Percentiles rank a stretch among this genome's conserved stretches.
phyloP scores from a whole-genome alignment of 1,140 invertebrate genomes.

The Drosophila orosa region DNA sequence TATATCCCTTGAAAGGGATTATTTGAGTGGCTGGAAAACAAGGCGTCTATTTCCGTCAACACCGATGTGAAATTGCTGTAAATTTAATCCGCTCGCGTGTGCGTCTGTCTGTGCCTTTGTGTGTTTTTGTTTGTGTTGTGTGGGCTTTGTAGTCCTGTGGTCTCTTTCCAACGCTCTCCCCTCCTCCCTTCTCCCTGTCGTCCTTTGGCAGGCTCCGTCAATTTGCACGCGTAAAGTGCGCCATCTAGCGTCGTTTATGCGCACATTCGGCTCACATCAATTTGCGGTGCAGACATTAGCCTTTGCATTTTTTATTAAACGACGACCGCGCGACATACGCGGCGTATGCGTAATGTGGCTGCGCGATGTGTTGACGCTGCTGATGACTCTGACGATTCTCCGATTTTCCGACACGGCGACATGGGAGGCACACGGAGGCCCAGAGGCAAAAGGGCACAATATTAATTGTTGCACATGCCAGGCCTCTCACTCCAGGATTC shows the following conservation, averaged over 20 bases:
- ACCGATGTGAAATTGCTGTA: conserved; percentile 62
- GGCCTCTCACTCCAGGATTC: not conserved
- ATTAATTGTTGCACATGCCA: conserved; percentile 69
- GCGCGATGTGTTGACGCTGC: conserved; percentile 32
- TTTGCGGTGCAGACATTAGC: conserved; percentile 78
- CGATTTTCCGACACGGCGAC: conserved; percentile 9
- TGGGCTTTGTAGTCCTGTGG: conserved; percentile 9
- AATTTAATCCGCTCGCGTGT: conserved; percentile 65
- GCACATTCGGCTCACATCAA: conserved; percentile 76
- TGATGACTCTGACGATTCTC: conserved; percentile 28
- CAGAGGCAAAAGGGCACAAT: conserved; percentile 28
- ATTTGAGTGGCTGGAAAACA: conserved; percentile 31
- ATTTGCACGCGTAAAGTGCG: conserved; percentile 77
- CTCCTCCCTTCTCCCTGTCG: conserved; percentile 11
- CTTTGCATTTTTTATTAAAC: conserved; percentile 77
- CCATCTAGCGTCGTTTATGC: conserved; percentile 78
- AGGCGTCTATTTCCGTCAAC: conserved; percentile 62
- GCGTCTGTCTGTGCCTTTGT: conserved; percentile 7
- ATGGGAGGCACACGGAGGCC: not conserved
- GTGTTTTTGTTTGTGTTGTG: conserved; percentile 10
- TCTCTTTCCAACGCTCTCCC: conserved; percentile 12
- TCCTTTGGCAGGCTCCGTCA: conserved; percentile 41
- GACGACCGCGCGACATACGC: conserved; percentile 47
- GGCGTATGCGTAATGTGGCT: conserved; percentile 70
- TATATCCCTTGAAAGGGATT: not conserved